These are phyloP conservation scores for Heliconius eleuchia DNA, from an alignment of 1,140 invertebrate species.

Conservation along the genomic window DNA sequence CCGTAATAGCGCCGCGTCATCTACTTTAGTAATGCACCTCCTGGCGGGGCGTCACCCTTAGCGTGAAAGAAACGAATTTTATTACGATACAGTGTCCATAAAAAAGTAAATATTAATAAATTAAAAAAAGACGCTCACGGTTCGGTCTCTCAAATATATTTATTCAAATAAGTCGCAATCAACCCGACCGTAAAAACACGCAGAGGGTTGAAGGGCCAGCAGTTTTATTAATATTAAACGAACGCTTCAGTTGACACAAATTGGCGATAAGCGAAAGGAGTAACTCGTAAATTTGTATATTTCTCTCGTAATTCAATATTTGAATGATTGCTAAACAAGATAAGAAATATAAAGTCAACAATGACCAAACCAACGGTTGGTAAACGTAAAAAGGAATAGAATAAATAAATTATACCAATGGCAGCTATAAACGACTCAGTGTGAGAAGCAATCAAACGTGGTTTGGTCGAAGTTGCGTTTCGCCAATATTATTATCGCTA, in stretches of 20 bases:
- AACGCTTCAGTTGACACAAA: conserved; percentile 78
- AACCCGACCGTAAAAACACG: conserved; percentile 75
- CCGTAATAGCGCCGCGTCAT: conserved; percentile 75
- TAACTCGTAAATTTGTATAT: conserved; percentile 64
- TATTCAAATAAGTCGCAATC: conserved; percentile 79
- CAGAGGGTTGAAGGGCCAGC: conserved; percentile 68
- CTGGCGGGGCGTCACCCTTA: conserved; percentile 63
- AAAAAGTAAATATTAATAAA: conserved; percentile 70
- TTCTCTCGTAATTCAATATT: conserved; percentile 57
- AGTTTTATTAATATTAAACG: conserved; percentile 79
- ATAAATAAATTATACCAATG: conserved; percentile 34
- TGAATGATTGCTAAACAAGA: conserved; percentile 39
- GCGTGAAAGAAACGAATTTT: conserved; percentile 44
- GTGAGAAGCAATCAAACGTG: conserved; percentile 61
- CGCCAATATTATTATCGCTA: conserved; percentile 64
- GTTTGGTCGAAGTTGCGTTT: conserved; percentile 40
- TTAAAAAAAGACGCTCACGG: conserved; percentile 50
- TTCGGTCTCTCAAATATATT: conserved; percentile 70
- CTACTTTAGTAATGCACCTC: conserved; percentile 64
- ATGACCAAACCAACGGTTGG: not conserved
- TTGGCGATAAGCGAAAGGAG: conserved; percentile 72
- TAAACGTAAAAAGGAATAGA: not conserved
- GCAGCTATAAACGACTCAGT: conserved; percentile 62
- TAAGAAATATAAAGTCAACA: conserved; percentile 16
- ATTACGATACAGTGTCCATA: conserved; percentile 49